These are phyloP conservation scores for Plectrocnemia conspersa DNA, from an alignment of 1,140 invertebrate species.

Conservation along the genomic window DNA sequence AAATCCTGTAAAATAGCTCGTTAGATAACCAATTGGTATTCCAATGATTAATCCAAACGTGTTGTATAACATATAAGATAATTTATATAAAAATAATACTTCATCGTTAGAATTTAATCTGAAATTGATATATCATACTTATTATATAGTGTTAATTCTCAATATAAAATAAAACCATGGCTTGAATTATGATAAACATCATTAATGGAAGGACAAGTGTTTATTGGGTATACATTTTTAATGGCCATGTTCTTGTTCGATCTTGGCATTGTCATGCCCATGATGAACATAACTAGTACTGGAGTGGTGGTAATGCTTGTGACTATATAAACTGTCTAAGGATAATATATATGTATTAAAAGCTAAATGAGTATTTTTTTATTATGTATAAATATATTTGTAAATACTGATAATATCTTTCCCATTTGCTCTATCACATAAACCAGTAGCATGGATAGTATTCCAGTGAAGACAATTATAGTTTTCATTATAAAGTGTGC, in stretches of 20 bases:
- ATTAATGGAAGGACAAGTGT: conserved; percentile 6
- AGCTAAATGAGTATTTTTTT: too few species aligned
- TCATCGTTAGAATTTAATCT: conserved; percentile 1
- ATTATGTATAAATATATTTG: too few species aligned
- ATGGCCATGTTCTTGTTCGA: conserved; percentile 59
- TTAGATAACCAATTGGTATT: conserved; percentile 60
- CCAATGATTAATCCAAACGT: conserved; percentile 55
- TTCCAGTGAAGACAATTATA: conserved; percentile 53
- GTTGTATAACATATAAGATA: conserved; percentile 21
- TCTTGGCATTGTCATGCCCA: conserved; percentile 74
- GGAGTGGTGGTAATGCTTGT: conserved; percentile 56
- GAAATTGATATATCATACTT: not conserved
- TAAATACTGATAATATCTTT: conserved; percentile 57
- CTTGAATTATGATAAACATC: not conserved
- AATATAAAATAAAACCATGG: not conserved
- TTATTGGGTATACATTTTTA: conserved; percentile 25
- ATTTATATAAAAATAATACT: conserved; percentile 24
- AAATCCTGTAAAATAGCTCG: conserved; percentile 62
- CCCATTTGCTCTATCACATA: conserved; percentile 61
- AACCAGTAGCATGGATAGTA: conserved; percentile 57
- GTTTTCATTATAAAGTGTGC: conserved; percentile 61
- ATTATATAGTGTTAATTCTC: not conserved
- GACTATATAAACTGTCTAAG: conserved; percentile 22
- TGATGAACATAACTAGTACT: conserved; percentile 68
- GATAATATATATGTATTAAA: too few species aligned